Conservation (phyloP, 2,888 invertebrate genomes). For the Diadegma fenestrale region DNA sequence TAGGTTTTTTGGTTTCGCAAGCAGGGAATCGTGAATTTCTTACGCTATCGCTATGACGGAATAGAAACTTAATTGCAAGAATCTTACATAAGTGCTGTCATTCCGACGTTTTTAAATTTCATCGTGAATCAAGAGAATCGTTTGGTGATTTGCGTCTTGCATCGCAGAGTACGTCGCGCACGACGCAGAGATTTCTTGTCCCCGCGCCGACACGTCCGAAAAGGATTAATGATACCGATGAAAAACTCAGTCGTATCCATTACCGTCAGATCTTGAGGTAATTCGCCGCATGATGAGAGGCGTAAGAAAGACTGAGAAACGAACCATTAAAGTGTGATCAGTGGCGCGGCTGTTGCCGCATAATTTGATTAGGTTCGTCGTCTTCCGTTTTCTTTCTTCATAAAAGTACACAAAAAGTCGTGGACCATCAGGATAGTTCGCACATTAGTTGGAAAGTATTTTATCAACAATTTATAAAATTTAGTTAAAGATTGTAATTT, state of each 20-base stretch:
- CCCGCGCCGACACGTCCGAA: conserved; percentile 50
- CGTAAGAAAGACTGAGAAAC: conserved; percentile 61
- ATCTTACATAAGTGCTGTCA: background rate
- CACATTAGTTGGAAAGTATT: background rate
- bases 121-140: conserved; percentile 43
- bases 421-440: background rate
- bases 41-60: background rate
- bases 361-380: conserved; percentile 70
- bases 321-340: conserved; percentile 70
- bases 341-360: conserved; percentile 53
- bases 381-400: conserved; percentile 58
- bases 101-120: conserved; percentile 15
- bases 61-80: background rate
- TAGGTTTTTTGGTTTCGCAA: no score
- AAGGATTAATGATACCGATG: conserved; percentile 59
- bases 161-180: background rate
- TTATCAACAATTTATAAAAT: no score
- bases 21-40: background rate
- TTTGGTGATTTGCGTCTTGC: conserved; percentile 30
- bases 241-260: conserved; percentile 60
- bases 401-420: background rate
- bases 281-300: conserved; percentile 57
- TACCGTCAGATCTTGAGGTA: conserved; percentile 46
- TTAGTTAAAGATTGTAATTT: no score
- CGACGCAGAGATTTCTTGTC: conserved; percentile 19